Percentiles rank a stretch among this genome's conserved stretches.
Conservation (phyloP, 37 sponge, comb jelly and placozoan species). For the Spongilla lacustris region DNA sequence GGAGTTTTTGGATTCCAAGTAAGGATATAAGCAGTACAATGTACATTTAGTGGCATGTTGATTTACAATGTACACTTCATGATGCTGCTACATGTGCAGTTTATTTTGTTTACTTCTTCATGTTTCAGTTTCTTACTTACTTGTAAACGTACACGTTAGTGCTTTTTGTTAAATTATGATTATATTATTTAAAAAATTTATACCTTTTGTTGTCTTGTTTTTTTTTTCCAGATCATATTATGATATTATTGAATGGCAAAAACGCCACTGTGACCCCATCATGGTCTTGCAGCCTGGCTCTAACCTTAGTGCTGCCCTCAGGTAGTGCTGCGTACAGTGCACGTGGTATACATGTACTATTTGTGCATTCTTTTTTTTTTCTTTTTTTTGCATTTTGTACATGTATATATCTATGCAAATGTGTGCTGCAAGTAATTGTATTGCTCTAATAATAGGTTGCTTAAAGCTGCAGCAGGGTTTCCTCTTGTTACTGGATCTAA, state of each 20-base stretch:
- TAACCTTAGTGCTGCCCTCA: conserved; percentile 57
- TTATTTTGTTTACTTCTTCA: too few relatives aligned
- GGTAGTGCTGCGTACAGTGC: conserved; percentile 19
- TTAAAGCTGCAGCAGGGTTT: conserved; percentile 72
- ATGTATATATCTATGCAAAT: too few relatives aligned
- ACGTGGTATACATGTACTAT: background rate
- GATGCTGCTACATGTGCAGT: too few relatives aligned
- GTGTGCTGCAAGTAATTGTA: too few relatives aligned
- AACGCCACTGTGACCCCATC: conserved; percentile 37
- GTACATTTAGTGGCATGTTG: too few relatives aligned
- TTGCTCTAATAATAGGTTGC: conserved; percentile 26
- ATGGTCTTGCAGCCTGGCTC: conserved; percentile 60
- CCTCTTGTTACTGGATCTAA: conserved; percentile 13
- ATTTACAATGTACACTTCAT: too few relatives aligned
- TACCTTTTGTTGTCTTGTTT: background rate
- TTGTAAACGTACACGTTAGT: too few relatives aligned
- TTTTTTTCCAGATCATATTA: conserved; percentile 42
- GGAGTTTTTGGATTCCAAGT: conserved; percentile 68
- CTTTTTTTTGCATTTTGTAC: background rate
- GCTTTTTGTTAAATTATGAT: too few relatives aligned
- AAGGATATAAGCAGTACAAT: background rate
- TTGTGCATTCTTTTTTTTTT: background rate
- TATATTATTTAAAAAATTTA: too few relatives aligned
- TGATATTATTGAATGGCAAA: conserved; percentile 59
- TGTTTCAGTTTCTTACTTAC: too few relatives aligned